Evolutionary conservation across 2,797 vertebrate species (phyloP), one percentile per base, ranked within the genome.

Genomic region (Eleutherodactylus coqui): DNA sequence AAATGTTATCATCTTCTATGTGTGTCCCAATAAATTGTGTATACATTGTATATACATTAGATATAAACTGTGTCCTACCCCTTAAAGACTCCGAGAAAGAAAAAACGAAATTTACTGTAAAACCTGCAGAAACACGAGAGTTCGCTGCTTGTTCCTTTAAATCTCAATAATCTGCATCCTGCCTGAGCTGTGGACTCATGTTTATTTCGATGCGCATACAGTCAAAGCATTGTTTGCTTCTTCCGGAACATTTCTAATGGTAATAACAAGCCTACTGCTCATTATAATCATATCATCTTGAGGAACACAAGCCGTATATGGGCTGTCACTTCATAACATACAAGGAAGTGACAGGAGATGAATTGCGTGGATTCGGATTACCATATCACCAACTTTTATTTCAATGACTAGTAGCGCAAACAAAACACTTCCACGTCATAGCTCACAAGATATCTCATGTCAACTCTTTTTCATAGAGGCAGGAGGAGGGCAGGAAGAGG

Each of bases 261-360:
- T 83, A 60, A 83, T 73, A 73, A 83, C 55, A 73, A 83, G 49
- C 17, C 36, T 8, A 0, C 32, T 14, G 67, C 80, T 82, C 80
- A 82, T 82, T 82, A 82, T 82, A 72, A 51, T 69, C 80, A 41
- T 38, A 82, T 82, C 80, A 58, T 70, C 80, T 43, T 7, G 21
- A 41, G 70, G 64, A 51, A 72, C 62, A 29, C 62, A n/a, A 36
- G 64, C 24, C 16, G 16, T 32, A 60, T 32, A 62, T 64, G 47
- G 55, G 34, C 73, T 84, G 82, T 84, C 82, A 84, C 58, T 84
- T 64, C 55, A 51, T 76, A 76, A 84, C 47, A 49, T 29, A 38
- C 27, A 76, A 27, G n/a, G 32, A 47, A 51, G 38, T 84, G 82
- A 83, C 82, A 83, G 34, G 38, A 73, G 70, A 83, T 75, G 73